Evolutionary conservation across 2,888 invertebrate species (phyloP), one percentile per base, ranked within the genome.

Genomic region (Chromoteleia sp.): DNA sequence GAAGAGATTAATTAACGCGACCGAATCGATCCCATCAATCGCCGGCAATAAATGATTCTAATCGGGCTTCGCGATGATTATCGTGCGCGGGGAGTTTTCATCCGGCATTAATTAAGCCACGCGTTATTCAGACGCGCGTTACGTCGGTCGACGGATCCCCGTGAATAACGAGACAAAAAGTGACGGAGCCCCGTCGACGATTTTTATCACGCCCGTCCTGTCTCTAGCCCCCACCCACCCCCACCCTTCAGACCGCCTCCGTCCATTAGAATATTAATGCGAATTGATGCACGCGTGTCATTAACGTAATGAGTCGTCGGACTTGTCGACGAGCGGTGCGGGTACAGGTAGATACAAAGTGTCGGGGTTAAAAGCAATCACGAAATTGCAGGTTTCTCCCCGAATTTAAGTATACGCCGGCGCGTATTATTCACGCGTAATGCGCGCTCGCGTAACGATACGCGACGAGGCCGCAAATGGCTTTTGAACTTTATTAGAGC

Each of bases 201-300:
- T 81, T 76, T 82, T 79, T 79, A 76, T 75, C 81, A 52, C 79
- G 52, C 82, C 61, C 65, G n/a, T n/a, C n/a, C n/a, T n/a, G n/a
- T 73, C 86, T 19, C 74, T 45, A 68, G 59, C 80, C 41, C 73
- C 25, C 25, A 4, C 25, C 25, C 25, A 2, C 6, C 3, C 25
- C 25, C 63, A 75, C 25, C 59, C 56, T 73, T 70, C 48, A 59
- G 25, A 14, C 73, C 52, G 81, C 74, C 81, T 6, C 25, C 87
- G 85, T 88, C 89, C 91, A 91, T 91, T 91, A 91, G 90, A 91
- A 90, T 91, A 91, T 91, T 91, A 91, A 90, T 89, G 89, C 88
- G 89, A 90, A 91, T 91, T 90, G 90, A 91, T 91, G 91, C 89
- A 87, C 86, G 88, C 88, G 89, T 89, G 90, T 91, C 90, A 91